Evolutionary conservation across 64 coral and sea anemone species (phyloP), one percentile per base, ranked within the genome.

Genomic region (Acropora yongei): DNA sequence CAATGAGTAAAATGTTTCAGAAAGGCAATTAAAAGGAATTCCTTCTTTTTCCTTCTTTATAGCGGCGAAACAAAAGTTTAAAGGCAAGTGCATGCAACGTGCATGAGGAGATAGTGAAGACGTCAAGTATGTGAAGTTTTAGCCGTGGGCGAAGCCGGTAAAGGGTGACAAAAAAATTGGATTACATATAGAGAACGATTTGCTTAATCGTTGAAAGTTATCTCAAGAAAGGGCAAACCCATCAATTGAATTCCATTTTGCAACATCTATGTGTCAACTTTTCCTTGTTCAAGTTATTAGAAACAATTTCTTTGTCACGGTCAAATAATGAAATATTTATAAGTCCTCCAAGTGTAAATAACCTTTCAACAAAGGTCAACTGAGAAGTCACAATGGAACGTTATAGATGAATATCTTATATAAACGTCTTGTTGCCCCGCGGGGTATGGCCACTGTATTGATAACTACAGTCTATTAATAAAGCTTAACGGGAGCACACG

Each of bases 311-410:
- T 71, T 69, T 72, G 46, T 65, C 82, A 45, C 82, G 39, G 43
- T 71, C 16, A 85, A 71, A 85, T 85, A 85, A 85, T 85, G 66
- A 65, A 85, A 85, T 45, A 85, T 85, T 85, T 85, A 85, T 85
- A 69, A 85, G 63, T 68, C 65, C 61, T n/a, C 19, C 57, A 85
- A 85, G 65, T 30, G 82, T 85, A 85, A 85, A 85, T 85, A 85
- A 85, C 44, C 46, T 41, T 49, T 69, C 61, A 82, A 85, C 63
- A 85, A 85, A 71, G 82, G 44, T 85, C 44, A 85, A 39, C 65
- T 71, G 41, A 7, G 63, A 85, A 85, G 46, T 68, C 4, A 85
- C 61, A 85, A 71, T 69, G 44, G 65, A 85, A 72, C 16, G 82
- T 72, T 85, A 85, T 72, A 72, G 45, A 85, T 85, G 63, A 69